Base-by-base conservation (phyloP, 2,888 invertebrate genomes). In the Lottia gigantea region DNA sequence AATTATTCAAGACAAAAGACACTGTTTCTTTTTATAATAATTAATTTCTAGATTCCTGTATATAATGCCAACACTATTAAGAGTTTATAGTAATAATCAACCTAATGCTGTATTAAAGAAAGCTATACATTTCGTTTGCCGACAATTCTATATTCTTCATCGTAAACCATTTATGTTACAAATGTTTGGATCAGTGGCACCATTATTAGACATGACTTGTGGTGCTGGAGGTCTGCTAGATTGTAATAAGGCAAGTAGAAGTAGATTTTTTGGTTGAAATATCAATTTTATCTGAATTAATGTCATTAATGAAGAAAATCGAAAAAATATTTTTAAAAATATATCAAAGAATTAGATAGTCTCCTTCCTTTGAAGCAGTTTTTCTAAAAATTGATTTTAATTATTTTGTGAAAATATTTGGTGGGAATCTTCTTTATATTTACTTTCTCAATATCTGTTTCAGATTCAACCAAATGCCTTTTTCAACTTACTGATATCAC, bases 101-200 rank as follows among this genome's bases (percentile, higher is more conserved):
- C 97, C 97, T 0, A 99, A 99, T 89, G 94, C 94, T 85, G 90
- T 98, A 26, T 94, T 99, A 1, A 96, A 95, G 7, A 94, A 96
- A 0, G 97, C 98, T 0, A 95, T 99, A 69, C 98, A 99, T 87
- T 99, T 98, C 87, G 96, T 97, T 0, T 98, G 98, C 16, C 97
- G 98, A 85, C 98, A 99, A 87, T 98, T 99, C 89, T 99, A 98
- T 89, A 91, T 98, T 72, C 92, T 99, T 88, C 99, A 99, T 87
- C 92, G 99, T 67, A 98, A 98, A 86, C 98, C 98, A 0, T 99
- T 99, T 85, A 95, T 99, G 80, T 91, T 99, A 67, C 85, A 90
- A 88, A 97, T 98, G 97, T 98, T 99, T 90, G 99, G 99, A 1
- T 97, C 97, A 3, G 95, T 98, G 0, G 98, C 98, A 0, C 95